Percentiles rank a stretch among this genome's conserved stretches.
Conservation (phyloP, 2,113 vertebrate genomes). For the Scatophagus argus region DNA sequence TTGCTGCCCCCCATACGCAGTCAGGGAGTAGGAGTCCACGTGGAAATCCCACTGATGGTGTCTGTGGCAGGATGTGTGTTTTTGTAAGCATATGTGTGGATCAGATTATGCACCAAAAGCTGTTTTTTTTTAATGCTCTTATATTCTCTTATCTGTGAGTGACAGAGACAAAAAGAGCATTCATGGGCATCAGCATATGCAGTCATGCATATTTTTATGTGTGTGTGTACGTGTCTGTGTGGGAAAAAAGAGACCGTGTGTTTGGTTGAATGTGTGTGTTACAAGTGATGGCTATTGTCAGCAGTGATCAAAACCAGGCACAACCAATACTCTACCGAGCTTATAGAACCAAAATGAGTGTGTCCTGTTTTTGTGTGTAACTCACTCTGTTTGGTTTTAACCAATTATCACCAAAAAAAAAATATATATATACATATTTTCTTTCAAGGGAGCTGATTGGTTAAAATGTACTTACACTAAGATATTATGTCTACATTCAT, state of each 20-base stretch:
- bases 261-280: not conserved
- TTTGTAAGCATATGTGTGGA: not conserved
- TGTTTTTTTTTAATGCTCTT: not conserved
- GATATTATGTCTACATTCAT: not conserved
- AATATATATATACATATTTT: too few relatives aligned
- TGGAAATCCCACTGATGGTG: conserved; percentile 33
- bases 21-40: not conserved
- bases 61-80: not conserved
- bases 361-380: not conserved
- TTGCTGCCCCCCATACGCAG: conserved; percentile 19
- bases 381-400: not conserved
- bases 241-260: not conserved
- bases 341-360: not conserved
- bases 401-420: not conserved
- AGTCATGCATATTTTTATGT: not conserved
- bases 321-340: not conserved
- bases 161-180: not conserved
- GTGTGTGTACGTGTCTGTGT: too few relatives aligned
- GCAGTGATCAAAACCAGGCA: not conserved
- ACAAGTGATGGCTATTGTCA: not conserved
- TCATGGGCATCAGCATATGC: not conserved
- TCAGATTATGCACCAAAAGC: not conserved
- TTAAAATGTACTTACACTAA: not conserved
- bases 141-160: not conserved
- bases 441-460: not conserved